Evolutionary conservation across 2,797 vertebrate species (phyloP), one percentile per base, ranked within the genome.

Genomic region (Anableps anableps): DNA sequence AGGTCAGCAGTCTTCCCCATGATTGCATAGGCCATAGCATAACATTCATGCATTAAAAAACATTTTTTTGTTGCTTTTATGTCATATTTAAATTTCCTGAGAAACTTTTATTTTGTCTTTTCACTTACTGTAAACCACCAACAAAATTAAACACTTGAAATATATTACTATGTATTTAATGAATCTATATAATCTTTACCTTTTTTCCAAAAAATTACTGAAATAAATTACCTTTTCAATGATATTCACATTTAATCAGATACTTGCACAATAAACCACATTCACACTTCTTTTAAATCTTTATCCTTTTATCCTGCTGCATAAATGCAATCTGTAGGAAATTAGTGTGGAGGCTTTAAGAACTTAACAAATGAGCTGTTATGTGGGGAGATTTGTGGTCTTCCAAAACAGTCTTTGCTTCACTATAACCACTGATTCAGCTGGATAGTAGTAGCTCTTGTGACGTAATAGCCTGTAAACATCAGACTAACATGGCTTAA

Each of bases 391-490:
- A 71, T 43, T 68, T 68, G 38, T 41, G 66, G 21, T 41, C 82
- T 80, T 88, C 76, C 81, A 87, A 75, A 88, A 70, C 74, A 62
- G n/a, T 60, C 38, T 90, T 87, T 85, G 82, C 87, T 86, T 90
- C 45, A 75, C 4, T 80, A 58, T 74, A 74, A 71, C 79, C 55
- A 85, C 84, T 92, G 86, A 90, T 88, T 85, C 79, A 85, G 75
- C 62, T 34, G 80, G 83, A 84, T 81, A 77, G 81, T 73, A 64
- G 76, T 85, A 83, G 82, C 68, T 66, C 66, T 80, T 83, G 78
- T 88, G 89, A 26, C 78, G 48, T 85, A 91, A 88, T 85, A 82
- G 79, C 62, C 75, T 86, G 80, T 76, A 84, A 86, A 73, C 80
- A 73, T 77, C 71, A 74, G 83, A 82, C 81, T 80, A 48, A 73